Evolutionary conservation across 2,888 invertebrate species (phyloP), one percentile per base, ranked within the genome.

Genomic region (Ochlodes sylvanus): DNA sequence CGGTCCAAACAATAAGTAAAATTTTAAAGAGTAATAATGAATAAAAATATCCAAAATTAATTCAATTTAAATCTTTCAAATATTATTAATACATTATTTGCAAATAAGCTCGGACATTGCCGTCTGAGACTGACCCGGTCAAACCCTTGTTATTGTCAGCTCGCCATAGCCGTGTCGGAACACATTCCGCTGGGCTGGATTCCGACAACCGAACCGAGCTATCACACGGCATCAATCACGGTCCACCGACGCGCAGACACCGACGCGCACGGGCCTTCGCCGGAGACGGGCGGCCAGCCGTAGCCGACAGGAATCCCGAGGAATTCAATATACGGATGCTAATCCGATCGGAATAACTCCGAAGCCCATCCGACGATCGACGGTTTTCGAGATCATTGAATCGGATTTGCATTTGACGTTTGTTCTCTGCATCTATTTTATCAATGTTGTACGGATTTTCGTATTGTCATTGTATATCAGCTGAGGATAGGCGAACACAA

Each of bases 261-360:
- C n/a, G 44, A 52, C 12, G 55, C 56, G 44, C 7, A 21, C 44
- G 63, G 66, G 66, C 54, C 66, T 32, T 4, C 55, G 15, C 17
- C 41, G 14, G 41, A 50, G 17, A 65, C 57, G 52, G 41, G 41
- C 65, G 50, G 12, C 6, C 38, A 52, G 41, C 52, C 65, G 50
- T 21, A 52, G 41, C 52, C 65, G 50, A 9, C 10, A 50, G 57
- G 52, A 42, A 15, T 61, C 67, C 67, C 61, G 61, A 54, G 34
- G 61, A 21, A 67, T 67, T 67, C 61, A 67, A 67, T 67, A 67
- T 38, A 27, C 61, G 7, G 67, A 67, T 67, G 61, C 44, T 55
- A 67, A 67, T 67, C 67, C 67, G 61, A 5, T 61, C 61, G 61
- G 67, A 67, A 67, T 67, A 61, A 67, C 61, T 66, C 52, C n/a